Evolutionary conservation across 1,140 invertebrate species (phyloP).

Genomic region (Tetranychus urticae): DNA sequence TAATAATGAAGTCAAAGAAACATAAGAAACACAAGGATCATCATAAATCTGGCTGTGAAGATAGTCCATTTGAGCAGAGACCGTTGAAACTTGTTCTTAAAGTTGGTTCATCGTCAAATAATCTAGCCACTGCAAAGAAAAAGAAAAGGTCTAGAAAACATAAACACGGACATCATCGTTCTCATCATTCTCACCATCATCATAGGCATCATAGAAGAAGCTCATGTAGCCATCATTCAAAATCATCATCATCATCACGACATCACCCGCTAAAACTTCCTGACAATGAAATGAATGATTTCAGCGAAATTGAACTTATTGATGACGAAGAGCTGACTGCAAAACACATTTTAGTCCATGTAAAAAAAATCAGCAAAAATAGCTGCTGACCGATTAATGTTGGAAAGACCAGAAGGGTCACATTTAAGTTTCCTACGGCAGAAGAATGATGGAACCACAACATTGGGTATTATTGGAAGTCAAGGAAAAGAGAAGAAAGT

Average conservation of each 20-base stretch:
- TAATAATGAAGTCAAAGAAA: constrained; percentile 3
- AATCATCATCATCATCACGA: neutral
- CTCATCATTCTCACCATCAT: constrained; percentile 12
- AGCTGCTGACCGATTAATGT: constrained; percentile 36
- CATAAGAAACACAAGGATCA: constrained; percentile 7
- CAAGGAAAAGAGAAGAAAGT: constrained; percentile 28
- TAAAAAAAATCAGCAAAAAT: constrained; percentile 37
- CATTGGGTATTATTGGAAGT: constrained; percentile 48
- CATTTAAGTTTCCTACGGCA: constrained; percentile 56
- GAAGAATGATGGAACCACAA: constrained; percentile 56
- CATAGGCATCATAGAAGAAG: constrained; percentile 6
- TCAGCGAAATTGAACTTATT: neutral
- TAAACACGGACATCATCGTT: constrained; percentile 12
- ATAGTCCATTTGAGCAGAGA: constrained; percentile 15
- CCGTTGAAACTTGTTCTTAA: constrained; percentile 54
- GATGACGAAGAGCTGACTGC: constrained; percentile 44
- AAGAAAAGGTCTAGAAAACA: constrained; percentile 12
- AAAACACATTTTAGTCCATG: constrained; percentile 51
- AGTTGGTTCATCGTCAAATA: constrained; percentile 28
- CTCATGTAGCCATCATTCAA: constrained; percentile 8
- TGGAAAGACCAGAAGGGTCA: constrained; percentile 27
- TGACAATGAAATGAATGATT: neutral
- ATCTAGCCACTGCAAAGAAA: neutral
- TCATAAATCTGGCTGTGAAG: neutral
- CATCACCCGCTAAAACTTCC: constrained; percentile 23